Evolutionary conservation across 2,797 vertebrate genomes (phyloP).

Genomic region (Melanitta fusca): DNA sequence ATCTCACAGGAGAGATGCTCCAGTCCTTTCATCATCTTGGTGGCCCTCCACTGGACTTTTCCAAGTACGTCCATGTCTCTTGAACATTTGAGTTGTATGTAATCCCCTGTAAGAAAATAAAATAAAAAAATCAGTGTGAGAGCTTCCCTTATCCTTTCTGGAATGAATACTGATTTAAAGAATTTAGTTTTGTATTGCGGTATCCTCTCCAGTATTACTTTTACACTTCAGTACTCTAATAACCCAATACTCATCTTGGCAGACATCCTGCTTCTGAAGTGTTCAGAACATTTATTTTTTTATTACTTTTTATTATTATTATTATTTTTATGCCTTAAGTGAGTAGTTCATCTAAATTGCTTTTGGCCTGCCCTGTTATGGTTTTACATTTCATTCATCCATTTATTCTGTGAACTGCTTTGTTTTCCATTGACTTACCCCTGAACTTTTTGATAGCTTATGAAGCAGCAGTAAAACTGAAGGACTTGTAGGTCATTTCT

Average conservation of each 20-base stretch:
- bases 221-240: background rate
- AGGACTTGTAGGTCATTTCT: constrained; percentile 32
- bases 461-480: constrained; percentile 42
- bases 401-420: constrained; percentile 29
- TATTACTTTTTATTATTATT: background rate
- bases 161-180: background rate
- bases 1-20: background rate
- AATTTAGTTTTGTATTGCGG: background rate
- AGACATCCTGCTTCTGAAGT: background rate
- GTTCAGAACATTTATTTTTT: constrained; percentile 34
- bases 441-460: constrained; percentile 15
- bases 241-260: constrained; percentile 1
- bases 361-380: constrained; percentile 24
- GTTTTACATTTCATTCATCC: constrained; percentile 35
- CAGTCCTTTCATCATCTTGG: background rate
- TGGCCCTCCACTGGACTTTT: background rate
- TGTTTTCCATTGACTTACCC: constrained; percentile 42
- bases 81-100: background rate
- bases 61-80: background rate
- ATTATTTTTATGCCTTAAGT: background rate
- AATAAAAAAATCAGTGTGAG: background rate
- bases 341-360: constrained; percentile 12
- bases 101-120: background rate
- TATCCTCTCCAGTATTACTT: background rate
- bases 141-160: background rate